Evolutionary conservation across 2,888 invertebrate genomes (phyloP).

Genomic region (Eucriotettix oculatus): DNA sequence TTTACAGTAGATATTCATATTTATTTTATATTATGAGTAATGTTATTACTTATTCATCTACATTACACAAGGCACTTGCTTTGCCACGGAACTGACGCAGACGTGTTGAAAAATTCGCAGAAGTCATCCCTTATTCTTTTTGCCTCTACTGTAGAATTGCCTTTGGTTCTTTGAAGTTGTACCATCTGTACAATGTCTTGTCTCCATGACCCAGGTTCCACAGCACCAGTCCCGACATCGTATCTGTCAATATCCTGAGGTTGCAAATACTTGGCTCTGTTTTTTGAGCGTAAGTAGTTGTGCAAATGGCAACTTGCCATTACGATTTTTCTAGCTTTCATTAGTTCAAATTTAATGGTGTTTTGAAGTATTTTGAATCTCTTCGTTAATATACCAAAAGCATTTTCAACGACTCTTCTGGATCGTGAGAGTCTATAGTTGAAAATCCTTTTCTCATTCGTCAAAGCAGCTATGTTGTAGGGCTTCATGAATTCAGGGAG

Average conservation of each 20-base stretch:
- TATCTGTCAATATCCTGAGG: not conserved
- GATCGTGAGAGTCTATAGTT: not conserved
- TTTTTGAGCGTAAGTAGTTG: not conserved
- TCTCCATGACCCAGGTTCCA: not conserved
- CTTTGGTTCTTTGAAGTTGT: conserved; percentile 1
- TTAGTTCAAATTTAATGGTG: not conserved
- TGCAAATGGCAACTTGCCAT: not conserved
- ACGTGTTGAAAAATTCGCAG: not conserved
- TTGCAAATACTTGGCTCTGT: not conserved
- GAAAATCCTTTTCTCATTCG: not conserved
- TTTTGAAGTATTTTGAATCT: not conserved
- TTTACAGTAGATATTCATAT: not conserved
- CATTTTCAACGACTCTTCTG: not conserved
- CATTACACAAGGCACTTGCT: not conserved
- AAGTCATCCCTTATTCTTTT: conserved; percentile 1
- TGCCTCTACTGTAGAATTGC: not conserved
- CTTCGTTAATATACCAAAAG: not conserved
- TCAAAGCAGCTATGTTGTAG: conserved; percentile 1
- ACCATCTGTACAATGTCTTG: not conserved
- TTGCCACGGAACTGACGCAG: not conserved
- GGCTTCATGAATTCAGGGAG: conserved; percentile 8
- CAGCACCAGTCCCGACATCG: not conserved
- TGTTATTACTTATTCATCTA: not conserved
- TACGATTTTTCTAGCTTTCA: not conserved
- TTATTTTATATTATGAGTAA: not conserved